Evolutionary conservation across 2,113 vertebrate species (phyloP), one percentile per base, ranked within the genome.

Genomic region (Hipposideros armiger): DNA sequence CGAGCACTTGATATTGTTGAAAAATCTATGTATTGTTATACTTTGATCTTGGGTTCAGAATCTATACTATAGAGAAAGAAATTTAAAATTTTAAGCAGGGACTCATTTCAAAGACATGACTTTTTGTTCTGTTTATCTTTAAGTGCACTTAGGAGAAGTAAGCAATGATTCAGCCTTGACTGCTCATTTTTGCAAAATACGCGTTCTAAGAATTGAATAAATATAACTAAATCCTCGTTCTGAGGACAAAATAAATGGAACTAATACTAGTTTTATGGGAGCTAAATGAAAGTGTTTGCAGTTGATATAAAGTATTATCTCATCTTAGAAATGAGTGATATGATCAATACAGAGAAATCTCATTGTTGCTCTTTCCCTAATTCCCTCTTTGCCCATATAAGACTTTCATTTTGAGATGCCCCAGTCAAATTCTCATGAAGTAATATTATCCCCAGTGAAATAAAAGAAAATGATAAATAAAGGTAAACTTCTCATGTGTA

Each of bases 271-370:
- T 96, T 98, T 92, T 92, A 95, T 94, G 87, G 74, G 90, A 95
- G 56, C 73, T 82, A 81, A 94, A 94, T 94, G 77, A 92, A 74
- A 40, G 56, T 92, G 62, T 95, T 93, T 94, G 76, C 84, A 85
- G 56, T 69, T 95, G 95, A 97, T 97, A 95, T 66, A 85, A 92
- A 91, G 93, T 92, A 94, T 96, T 94, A 78, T 62, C 86, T 96
- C 90, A 74, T 97, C 84, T 90, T 94, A 94, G 66, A 97, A 95
- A 97, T 96, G 72, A 97, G 70, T 96, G 90, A 92, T 97, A 94
- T 92, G 94, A 97, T 98, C 96, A 81, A 95, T 95, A 84, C 80
- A 45, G 87, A 96, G 91, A 96, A 94, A 95, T 92, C 77, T 92
- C 84, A 88, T 87, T 90, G 64, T 88, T 62, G 70, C 70, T 70